Conservation (phyloP, 2,888 invertebrate genomes). For the Bombylius major region DNA sequence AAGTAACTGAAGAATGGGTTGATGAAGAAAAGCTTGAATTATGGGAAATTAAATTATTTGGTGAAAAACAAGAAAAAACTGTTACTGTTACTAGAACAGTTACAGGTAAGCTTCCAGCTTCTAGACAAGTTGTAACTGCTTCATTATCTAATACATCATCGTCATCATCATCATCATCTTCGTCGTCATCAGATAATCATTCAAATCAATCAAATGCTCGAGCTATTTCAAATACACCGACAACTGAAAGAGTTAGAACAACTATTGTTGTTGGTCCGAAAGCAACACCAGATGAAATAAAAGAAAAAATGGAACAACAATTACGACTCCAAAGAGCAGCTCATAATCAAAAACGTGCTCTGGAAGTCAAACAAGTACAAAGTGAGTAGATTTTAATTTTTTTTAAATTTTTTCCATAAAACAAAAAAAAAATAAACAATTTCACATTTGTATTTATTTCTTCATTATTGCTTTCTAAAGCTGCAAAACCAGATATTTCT, state of each 20-base stretch:
- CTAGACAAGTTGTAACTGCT: conserved; percentile 15
- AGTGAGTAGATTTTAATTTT: background rate
- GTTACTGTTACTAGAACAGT: conserved; percentile 58
- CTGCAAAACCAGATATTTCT: background rate
- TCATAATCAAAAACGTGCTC: conserved; percentile 73
- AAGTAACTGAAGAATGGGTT: conserved; percentile 91
- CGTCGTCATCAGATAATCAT: conserved; percentile 19
- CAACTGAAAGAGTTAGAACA: conserved; percentile 14
- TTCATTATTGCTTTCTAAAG: background rate
- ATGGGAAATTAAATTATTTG: conserved; percentile 92
- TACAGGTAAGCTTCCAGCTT: conserved; percentile 53
- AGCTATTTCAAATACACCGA: conserved; percentile 16
- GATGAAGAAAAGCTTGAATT: conserved; percentile 90
- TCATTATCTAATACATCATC: conserved; percentile 5
- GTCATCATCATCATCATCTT: conserved; percentile 13
- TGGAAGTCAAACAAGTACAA: conserved; percentile 45
- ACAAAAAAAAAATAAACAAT: background rate
- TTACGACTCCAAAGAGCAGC: conserved; percentile 76
- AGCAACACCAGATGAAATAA: conserved; percentile 59
- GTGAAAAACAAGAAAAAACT: conserved; percentile 65
- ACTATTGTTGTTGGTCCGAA: conserved; percentile 39
- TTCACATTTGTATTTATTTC: background rate
- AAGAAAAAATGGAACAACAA: conserved; percentile 86
- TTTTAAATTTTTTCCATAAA: background rate
- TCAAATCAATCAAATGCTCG: conserved; percentile 17